Percentiles rank a stretch among this genome's conserved stretches.
These are phyloP conservation scores for Acromyrmex heyeri DNA, from an alignment of 1,140 invertebrate species.

Conservation along the genomic window DNA sequence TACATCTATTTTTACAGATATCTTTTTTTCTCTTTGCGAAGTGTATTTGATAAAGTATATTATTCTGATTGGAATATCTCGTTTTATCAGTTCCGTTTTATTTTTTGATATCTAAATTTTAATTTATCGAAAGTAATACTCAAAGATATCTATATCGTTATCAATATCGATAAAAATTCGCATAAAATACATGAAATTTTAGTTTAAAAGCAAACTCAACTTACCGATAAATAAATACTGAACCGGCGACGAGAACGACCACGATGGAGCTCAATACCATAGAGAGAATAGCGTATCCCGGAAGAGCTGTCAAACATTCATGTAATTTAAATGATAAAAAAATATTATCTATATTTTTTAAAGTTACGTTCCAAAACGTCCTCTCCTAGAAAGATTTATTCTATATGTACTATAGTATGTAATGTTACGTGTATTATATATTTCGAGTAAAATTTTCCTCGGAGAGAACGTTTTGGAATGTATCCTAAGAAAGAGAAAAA, in stretches of 20 bases:
- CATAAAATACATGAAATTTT: neutral
- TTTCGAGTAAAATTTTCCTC: no score
- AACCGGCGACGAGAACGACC: conserved; percentile 91
- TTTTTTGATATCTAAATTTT: conserved; percentile 20
- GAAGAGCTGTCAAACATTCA: conserved; percentile 88
- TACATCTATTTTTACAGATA: neutral
- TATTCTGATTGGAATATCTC: neutral
- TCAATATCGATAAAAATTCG: conserved; percentile 5
- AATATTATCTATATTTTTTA: neutral
- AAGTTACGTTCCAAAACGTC: no score
- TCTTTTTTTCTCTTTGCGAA: neutral
- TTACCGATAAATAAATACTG: conserved; percentile 91
- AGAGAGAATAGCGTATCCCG: conserved; percentile 94
- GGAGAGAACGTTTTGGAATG: no score
- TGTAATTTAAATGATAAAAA: conserved; percentile 29
- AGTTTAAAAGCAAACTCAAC: conserved; percentile 55
- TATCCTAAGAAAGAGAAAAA: neutral
- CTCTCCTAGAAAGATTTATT: no score
- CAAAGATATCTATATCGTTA: neutral
- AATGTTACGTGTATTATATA: no score
- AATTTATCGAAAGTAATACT: neutral
- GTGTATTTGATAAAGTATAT: neutral
- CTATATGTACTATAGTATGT: no score
- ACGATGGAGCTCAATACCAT: conserved; percentile 94
- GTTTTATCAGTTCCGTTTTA: neutral